Conservation (phyloP, 2,888 invertebrate genomes). For the Nasonia oneida region DNA sequence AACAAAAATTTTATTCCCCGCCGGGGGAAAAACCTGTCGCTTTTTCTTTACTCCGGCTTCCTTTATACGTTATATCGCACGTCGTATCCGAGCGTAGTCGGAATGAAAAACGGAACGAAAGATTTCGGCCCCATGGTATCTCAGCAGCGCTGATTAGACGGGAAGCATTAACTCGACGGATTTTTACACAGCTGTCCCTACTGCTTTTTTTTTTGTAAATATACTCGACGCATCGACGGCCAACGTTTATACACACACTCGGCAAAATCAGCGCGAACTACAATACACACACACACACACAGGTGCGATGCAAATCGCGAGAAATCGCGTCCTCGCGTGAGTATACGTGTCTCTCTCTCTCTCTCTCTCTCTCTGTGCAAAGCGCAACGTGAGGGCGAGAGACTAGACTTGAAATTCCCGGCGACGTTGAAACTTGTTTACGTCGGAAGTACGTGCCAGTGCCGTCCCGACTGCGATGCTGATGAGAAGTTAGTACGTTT, state of each 20-base stretch:
- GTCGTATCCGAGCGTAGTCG: slow-evolving; percentile 45
- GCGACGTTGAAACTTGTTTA: slow-evolving; percentile 54
- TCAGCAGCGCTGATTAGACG: background rate
- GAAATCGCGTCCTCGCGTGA: background rate
- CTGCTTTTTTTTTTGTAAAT: background rate
- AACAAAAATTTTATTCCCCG: slow-evolving; percentile 67
- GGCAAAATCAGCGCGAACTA: too few species aligned
- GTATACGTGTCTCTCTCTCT: background rate
- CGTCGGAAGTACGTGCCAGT: slow-evolving; percentile 29
- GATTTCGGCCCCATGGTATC: background rate
- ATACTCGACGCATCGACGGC: background rate
- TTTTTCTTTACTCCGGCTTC: slow-evolving; percentile 51
- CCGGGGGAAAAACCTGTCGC: slow-evolving; percentile 63
- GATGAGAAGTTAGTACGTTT: slow-evolving; percentile 58
- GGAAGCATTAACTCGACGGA: too few species aligned
- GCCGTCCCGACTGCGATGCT: slow-evolving; percentile 20
- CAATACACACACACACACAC: background rate
- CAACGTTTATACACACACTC: background rate
- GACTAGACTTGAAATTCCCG: slow-evolving; percentile 14
- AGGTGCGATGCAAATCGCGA: background rate
- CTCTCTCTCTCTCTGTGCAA: background rate
- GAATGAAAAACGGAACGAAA: slow-evolving; percentile 63
- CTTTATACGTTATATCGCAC: background rate
- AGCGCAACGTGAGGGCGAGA: background rate
- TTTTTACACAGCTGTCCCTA: too few species aligned